A percentile compares a stretch with the other conserved stretches of the same genome.
Conservation (phyloP, 2,797 vertebrate genomes). For the Tragopan temminckii region DNA sequence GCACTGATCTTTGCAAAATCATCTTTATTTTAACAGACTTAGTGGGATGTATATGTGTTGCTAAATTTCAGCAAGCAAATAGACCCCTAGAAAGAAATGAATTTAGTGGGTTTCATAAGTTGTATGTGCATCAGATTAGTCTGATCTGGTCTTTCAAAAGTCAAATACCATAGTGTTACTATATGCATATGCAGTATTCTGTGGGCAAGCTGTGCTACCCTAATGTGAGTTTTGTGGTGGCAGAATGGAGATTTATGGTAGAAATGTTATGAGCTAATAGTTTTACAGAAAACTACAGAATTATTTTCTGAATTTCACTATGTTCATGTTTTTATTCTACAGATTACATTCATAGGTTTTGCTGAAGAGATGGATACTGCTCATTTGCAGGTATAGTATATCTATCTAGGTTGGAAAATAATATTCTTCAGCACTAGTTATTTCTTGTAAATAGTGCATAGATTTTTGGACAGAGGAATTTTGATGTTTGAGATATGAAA, state of each 20-base stretch:
- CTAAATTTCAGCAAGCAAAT: neutral
- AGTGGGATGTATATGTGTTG: neutral
- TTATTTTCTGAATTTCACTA: neutral
- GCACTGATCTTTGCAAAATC: neutral
- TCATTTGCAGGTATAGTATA: slow-evolving; percentile 78
- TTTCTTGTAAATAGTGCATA: neutral
- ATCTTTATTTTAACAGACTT: neutral
- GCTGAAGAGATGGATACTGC: slow-evolving; percentile 73
- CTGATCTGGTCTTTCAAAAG: neutral
- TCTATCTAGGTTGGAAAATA: neutral
- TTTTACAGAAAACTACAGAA: neutral
- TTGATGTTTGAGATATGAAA: neutral
- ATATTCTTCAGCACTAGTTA: neutral
- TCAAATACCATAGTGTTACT: neutral
- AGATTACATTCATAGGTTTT: slow-evolving; percentile 85
- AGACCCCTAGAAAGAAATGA: neutral
- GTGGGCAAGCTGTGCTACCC: neutral
- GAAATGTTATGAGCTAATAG: neutral
- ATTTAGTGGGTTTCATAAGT: neutral
- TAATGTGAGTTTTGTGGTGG: neutral
- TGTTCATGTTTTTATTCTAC: slow-evolving; percentile 58
- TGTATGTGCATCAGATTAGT: neutral
- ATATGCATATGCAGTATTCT: neutral
- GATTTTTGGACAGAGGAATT: neutral
- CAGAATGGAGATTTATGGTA: neutral